Conservation (phyloP, 92 coral and sea anemone genomes). For the Epizoanthus stellaris region DNA sequence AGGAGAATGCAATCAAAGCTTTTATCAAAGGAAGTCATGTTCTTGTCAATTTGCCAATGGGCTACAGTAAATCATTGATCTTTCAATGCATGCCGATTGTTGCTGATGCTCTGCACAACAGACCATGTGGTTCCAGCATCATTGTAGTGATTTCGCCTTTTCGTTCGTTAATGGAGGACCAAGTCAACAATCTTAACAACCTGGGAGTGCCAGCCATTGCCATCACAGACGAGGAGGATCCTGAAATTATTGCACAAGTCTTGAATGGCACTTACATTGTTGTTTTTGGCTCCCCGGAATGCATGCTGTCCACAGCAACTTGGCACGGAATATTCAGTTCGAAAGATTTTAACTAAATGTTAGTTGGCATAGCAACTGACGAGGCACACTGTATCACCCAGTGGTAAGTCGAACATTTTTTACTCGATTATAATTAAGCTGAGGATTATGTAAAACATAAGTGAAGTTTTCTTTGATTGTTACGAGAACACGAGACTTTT, state of each 20-base stretch:
- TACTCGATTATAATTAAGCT: too few relatives aligned
- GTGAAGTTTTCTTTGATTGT: too few relatives aligned
- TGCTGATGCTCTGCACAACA: constrained; percentile 55
- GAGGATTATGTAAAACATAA: too few relatives aligned
- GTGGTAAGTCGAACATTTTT: constrained; percentile 12
- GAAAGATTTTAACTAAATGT: constrained; percentile 22
- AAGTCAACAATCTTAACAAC: constrained; percentile 47
- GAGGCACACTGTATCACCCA: constrained; percentile 34
- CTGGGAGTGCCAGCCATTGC: constrained; percentile 71
- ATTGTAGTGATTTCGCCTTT: constrained; percentile 78
- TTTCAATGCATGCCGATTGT: constrained; percentile 49
- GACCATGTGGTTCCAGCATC: constrained; percentile 63
- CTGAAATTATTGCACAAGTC: constrained; percentile 72
- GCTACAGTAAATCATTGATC: constrained; percentile 27
- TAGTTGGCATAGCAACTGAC: constrained; percentile 26
- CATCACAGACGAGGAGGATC: constrained; percentile 67
- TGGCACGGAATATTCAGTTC: constrained; percentile 28
- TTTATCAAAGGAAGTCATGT: constrained; percentile 18
- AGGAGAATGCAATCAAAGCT: constrained; percentile 21
- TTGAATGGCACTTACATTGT: constrained; percentile 64
- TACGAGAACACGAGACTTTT: too few relatives aligned
- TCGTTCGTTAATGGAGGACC: constrained; percentile 76
- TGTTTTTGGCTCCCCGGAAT: constrained; percentile 83
- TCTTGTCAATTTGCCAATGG: constrained; percentile 48
- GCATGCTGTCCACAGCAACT: constrained; percentile 51